These are phyloP conservation scores for Salticus scenicus DNA, from an alignment of 2,888 invertebrate species.

Conservation along the genomic window DNA sequence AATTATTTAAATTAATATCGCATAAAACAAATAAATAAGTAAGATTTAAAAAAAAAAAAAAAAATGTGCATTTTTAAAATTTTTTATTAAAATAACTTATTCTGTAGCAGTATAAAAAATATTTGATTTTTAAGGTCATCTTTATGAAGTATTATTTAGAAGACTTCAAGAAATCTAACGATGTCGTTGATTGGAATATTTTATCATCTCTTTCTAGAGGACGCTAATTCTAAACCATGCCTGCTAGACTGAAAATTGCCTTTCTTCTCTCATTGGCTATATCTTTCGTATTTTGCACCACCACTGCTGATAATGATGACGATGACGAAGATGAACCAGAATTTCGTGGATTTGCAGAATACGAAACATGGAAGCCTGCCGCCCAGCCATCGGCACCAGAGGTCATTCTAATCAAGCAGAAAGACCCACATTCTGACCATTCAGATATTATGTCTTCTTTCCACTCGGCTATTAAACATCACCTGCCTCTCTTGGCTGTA, in stretches of 20 bases:
- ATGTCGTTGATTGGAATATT: constrained; percentile 50
- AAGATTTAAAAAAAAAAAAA: too few species aligned
- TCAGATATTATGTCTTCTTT: constrained; percentile 4
- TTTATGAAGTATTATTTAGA: too few species aligned
- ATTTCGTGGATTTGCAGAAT: constrained; percentile 43
- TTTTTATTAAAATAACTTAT: too few species aligned
- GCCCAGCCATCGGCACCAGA: constrained; percentile 50
- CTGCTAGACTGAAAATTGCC: constrained; percentile 8
- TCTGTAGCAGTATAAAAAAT: too few species aligned
- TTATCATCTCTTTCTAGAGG: constrained; percentile 62
- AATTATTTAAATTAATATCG: too few species aligned
- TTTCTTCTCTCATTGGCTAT: constrained; percentile 34
- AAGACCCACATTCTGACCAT: constrained; percentile 32
- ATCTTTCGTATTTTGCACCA: constrained; percentile 1
- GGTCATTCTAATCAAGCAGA: constrained; percentile 60
- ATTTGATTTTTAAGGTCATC: too few species aligned
- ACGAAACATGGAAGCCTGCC: constrained; percentile 51
- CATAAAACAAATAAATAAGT: too few species aligned
- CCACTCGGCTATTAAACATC: constrained; percentile 37
- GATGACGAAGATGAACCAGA: constrained; percentile 26
- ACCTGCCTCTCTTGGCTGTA: constrained; percentile 48
- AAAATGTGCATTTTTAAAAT: too few species aligned
- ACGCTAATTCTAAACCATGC: constrained; percentile 25
- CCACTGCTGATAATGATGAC: neutral
- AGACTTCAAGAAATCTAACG: neutral